Evolutionary conservation across 2,113 vertebrate species (phyloP).

Genomic region (Numida meleagris): DNA sequence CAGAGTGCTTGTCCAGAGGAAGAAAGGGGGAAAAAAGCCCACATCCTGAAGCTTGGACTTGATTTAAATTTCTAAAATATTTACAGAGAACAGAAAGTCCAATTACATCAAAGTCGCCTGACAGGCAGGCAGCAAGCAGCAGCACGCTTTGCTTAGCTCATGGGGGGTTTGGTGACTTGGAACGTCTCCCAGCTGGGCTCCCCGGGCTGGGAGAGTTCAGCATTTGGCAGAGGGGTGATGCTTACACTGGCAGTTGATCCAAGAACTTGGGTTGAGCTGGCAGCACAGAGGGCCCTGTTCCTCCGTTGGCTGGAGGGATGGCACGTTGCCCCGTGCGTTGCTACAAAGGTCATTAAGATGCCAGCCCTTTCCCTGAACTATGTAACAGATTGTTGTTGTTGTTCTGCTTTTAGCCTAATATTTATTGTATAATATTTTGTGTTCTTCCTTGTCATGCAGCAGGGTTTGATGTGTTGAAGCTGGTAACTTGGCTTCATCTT

Average conservation of each 20-base stretch:
- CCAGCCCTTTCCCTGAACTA: not conserved
- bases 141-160: not conserved
- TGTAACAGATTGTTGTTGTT: not conserved
- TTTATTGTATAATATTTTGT: not conserved
- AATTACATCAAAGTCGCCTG: not conserved
- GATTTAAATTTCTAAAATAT: not conserved
- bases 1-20: not conserved
- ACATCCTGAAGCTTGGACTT: not conserved
- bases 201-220: not conserved
- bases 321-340: fast-evolving
- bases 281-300: not conserved
- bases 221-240: not conserved
- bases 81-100: not conserved
- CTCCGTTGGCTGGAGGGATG: not conserved
- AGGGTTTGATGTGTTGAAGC: not conserved
- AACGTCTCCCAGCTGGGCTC: not conserved
- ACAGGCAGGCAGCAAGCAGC: not conserved
- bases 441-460: not conserved
- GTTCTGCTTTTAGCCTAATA: not conserved
- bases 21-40: not conserved
- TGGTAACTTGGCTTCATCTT: not conserved
- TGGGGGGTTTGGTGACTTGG: not conserved
- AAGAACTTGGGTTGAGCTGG: not conserved
- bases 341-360: not conserved
- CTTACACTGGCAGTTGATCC: not conserved